Percentiles rank a stretch among this genome's conserved stretches.
Evolutionary conservation across 2,888 invertebrate genomes (phyloP).

Genomic region (Xylophagus ater): DNA sequence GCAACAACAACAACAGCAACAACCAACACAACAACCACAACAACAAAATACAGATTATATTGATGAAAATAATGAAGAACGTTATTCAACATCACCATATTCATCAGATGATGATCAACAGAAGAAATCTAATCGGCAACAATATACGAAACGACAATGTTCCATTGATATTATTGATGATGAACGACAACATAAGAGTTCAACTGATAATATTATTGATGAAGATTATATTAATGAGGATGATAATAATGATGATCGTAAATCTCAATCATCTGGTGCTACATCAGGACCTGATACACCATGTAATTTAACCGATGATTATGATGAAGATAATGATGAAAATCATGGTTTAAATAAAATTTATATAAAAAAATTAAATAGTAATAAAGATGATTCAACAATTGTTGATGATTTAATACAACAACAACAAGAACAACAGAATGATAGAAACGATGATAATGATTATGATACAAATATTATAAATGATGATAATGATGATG

Average conservation of each 20-base stretch:
- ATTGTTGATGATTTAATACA: too few relatives aligned
- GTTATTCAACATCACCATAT: constrained; percentile 33
- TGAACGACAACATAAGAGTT: not conserved
- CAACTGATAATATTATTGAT: constrained; percentile 25
- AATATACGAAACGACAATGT: constrained; percentile 3
- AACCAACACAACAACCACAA: too few relatives aligned
- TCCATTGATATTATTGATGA: constrained; percentile 12
- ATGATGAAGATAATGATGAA: constrained; percentile 53
- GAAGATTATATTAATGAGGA: constrained; percentile 21
- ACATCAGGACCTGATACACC: constrained; percentile 85
- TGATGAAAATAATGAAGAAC: constrained; percentile 12
- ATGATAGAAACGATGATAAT: not conserved
- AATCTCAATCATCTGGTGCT: constrained; percentile 64
- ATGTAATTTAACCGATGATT: constrained; percentile 56
- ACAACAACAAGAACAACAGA: not conserved
- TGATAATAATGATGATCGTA: constrained; percentile 17
- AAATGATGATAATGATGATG: not conserved
- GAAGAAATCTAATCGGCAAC: not conserved
- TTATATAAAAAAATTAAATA: too few relatives aligned
- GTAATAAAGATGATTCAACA: too few relatives aligned
- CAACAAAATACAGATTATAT: constrained; percentile 15
- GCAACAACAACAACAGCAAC: too few relatives aligned
- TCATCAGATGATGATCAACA: constrained; percentile 41
- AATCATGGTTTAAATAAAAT: too few relatives aligned
- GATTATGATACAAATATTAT: not conserved